Conservation (phyloP, 2,797 vertebrate genomes). For the Synaphobranchus kaupii region DNA sequence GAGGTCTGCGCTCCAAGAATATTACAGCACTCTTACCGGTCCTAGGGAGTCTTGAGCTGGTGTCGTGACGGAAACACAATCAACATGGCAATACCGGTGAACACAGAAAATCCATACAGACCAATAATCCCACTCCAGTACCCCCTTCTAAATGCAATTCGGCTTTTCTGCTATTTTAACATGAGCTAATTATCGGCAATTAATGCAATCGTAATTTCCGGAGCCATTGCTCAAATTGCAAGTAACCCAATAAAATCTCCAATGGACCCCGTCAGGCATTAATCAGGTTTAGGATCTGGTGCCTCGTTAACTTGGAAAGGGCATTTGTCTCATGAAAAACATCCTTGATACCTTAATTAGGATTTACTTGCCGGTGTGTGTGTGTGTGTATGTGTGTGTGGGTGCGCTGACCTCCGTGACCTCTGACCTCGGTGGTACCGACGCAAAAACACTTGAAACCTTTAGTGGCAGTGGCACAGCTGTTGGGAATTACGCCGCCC, state of each 20-base stretch:
- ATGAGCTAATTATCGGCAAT: slow-evolving; percentile 40
- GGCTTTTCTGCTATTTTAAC: slow-evolving; percentile 33
- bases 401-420: neutral
- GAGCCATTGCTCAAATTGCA: slow-evolving; percentile 43
- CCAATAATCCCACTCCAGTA: slow-evolving; percentile 1
- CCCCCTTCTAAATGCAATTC: slow-evolving; percentile 23
- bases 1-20: neutral
- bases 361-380: neutral
- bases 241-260: slow-evolving; percentile 45
- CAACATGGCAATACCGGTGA: neutral
- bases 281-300: slow-evolving; percentile 49
- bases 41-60: neutral
- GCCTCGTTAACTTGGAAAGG: slow-evolving; percentile 44
- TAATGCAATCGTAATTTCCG: slow-evolving; percentile 39
- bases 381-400: neutral
- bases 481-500: neutral
- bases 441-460: neutral
- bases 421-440: neutral
- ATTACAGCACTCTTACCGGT: neutral
- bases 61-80: neutral
- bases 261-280: slow-evolving; percentile 46
- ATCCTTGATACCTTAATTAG: slow-evolving; percentile 32
- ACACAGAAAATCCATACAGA: neutral
- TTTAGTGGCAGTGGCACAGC: neutral
- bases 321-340: slow-evolving; percentile 45